These are phyloP conservation scores for Theristicus caerulescens DNA, from an alignment of 2,113 vertebrate species.

Conservation along the genomic window DNA sequence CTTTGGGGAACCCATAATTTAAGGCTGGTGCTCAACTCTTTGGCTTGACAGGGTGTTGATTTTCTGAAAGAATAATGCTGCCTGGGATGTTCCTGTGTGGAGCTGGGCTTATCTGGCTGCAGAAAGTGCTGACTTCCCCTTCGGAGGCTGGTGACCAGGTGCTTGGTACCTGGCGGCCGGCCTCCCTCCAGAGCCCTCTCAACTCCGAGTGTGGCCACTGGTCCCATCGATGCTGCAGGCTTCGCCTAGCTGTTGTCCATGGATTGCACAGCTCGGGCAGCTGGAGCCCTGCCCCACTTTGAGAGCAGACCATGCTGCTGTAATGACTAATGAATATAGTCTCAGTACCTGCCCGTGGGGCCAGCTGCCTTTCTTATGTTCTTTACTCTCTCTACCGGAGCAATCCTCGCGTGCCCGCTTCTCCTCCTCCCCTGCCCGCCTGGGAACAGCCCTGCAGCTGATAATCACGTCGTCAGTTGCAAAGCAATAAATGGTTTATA, in stretches of 20 bases:
- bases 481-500: constrained; percentile 17
- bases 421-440: not conserved
- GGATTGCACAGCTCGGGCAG: not conserved
- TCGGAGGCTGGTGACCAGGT: not conserved
- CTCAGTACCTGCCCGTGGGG: not conserved
- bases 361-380: not conserved
- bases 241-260: not conserved
- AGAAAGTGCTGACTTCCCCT: not conserved
- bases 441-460: not conserved
- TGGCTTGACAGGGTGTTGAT: not conserved
- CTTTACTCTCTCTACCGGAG: not conserved
- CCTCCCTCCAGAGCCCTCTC: not conserved
- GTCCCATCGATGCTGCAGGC: not conserved
- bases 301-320: not conserved
- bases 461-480: not conserved
- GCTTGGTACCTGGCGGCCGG: not conserved
- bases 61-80: not conserved
- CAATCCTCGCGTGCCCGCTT: not conserved
- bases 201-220: fast-evolving
- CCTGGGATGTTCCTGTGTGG: not conserved
- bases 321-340: not conserved
- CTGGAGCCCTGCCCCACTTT: not conserved
- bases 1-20: not conserved
- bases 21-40: not conserved
- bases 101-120: not conserved